Evolutionary conservation across 2,113 vertebrate species (phyloP).

Genomic region (Tachuris rubrigastra): DNA sequence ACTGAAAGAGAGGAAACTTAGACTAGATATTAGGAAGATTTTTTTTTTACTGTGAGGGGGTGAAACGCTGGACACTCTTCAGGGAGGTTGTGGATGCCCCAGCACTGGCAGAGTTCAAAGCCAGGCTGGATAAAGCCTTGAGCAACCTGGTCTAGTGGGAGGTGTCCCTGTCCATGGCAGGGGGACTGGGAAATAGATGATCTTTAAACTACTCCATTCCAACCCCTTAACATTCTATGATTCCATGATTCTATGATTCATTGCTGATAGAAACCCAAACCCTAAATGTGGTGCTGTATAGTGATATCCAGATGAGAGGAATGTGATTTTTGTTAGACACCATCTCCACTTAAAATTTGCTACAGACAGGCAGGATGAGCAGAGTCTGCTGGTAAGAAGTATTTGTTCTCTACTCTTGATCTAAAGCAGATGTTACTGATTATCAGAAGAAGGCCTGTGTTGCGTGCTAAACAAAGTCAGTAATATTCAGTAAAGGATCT

Average conservation of each 20-base stretch:
- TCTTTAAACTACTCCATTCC: not conserved
- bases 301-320: not conserved
- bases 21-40: not conserved
- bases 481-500: not conserved
- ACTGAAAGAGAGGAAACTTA: not conserved
- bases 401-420: not conserved
- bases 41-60: not conserved
- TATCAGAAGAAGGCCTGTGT: not conserved
- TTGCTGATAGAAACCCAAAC: not conserved
- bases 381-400: not conserved
- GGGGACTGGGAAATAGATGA: too few species aligned
- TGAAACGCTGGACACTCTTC: not conserved
- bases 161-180: not conserved
- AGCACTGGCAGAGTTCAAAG: not conserved
- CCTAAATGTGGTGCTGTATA: not conserved
- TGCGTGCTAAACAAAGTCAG: not conserved
- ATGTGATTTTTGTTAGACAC: not conserved
- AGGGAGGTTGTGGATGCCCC: not conserved
- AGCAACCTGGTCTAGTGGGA: not conserved
- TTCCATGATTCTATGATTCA: not conserved
- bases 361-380: not conserved
- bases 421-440: conserved; percentile 35
- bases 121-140: not conserved
- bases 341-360: not conserved
- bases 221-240: not conserved